phyloP scores from a whole-genome alignment of 2,888 invertebrate species.

The Coelogynopora nodosa region DNA sequence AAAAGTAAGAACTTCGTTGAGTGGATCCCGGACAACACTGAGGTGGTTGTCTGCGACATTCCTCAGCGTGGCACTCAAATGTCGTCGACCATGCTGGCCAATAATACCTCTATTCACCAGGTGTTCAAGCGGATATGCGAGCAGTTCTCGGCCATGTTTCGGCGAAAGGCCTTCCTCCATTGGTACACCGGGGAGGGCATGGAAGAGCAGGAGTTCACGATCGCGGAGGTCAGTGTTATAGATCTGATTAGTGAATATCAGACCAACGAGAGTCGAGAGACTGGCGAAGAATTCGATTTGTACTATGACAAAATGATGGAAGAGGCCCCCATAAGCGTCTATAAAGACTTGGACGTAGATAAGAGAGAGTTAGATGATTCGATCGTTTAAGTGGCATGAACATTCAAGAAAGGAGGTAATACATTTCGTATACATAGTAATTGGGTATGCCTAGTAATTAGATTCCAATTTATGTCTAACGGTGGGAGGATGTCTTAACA shows the following conservation, averaged over 20 bases:
- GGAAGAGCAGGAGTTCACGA: conserved; percentile 41
- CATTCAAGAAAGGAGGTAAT: too few species aligned
- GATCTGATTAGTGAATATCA: conserved; percentile 42
- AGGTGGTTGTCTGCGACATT: conserved; percentile 43
- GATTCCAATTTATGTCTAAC: too few species aligned
- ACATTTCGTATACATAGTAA: too few species aligned
- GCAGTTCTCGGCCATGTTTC: conserved; percentile 43
- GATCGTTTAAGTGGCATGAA: too few species aligned
- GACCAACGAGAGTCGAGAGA: not conserved
- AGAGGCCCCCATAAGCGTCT: not conserved
- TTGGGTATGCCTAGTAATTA: too few species aligned
- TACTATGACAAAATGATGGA: not conserved
- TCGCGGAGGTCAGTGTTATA: conserved; percentile 36
- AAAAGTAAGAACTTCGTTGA: conserved; percentile 38
- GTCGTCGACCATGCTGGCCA: conserved; percentile 39
- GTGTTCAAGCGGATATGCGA: conserved; percentile 36
- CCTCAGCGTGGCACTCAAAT: conserved; percentile 28
- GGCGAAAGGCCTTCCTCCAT: conserved; percentile 44
- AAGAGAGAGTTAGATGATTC: too few species aligned
- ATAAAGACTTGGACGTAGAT: not conserved
- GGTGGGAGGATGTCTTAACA: too few species aligned
- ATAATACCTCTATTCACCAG: conserved; percentile 37
- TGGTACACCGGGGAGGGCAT: conserved; percentile 44
- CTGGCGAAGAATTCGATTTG: not conserved
- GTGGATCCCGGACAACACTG: conserved; percentile 43